Conservation (phyloP, 2,113 vertebrate genomes). For the Nibea coibor region DNA sequence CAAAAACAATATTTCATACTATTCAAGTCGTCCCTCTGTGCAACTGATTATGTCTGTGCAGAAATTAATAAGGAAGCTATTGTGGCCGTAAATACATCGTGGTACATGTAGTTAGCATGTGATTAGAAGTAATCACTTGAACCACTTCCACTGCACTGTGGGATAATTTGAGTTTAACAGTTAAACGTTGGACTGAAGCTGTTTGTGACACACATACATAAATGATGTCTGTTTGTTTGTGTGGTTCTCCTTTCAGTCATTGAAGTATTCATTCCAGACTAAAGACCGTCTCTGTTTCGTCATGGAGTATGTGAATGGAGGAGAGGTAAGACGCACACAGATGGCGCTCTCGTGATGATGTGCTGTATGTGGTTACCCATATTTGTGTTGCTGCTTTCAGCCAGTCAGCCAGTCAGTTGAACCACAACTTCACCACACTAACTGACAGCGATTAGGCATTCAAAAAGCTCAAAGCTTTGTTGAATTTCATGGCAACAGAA, state of each 20-base stretch:
- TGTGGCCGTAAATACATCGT: background rate
- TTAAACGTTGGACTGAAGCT: background rate
- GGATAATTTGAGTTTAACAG: background rate
- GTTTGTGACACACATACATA: background rate
- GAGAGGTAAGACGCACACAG: slow-evolving; percentile 88
- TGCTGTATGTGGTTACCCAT: slow-evolving; percentile 33
- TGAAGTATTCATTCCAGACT: slow-evolving; percentile 99
- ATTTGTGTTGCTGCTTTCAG: slow-evolving; percentile 27
- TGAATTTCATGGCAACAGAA: background rate
- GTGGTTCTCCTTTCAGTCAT: slow-evolving; percentile 85
- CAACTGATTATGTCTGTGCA: background rate
- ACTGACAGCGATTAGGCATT: slow-evolving; percentile 48
- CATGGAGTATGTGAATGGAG: slow-evolving; percentile 99
- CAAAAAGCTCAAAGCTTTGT: background rate
- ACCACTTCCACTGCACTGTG: background rate
- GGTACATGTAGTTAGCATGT: background rate
- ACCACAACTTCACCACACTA: slow-evolving; percentile 64
- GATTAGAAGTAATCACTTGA: background rate
- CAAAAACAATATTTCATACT: slow-evolving; percentile 8
- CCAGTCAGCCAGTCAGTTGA: slow-evolving; percentile 41
- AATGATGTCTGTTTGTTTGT: background rate
- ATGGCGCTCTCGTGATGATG: background rate
- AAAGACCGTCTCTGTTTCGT: slow-evolving; percentile 99
- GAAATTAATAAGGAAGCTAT: background rate
- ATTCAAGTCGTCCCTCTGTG: background rate